Evolutionary conservation across 2,113 vertebrate genomes (phyloP).

Genomic region (Coturnix japonica): DNA sequence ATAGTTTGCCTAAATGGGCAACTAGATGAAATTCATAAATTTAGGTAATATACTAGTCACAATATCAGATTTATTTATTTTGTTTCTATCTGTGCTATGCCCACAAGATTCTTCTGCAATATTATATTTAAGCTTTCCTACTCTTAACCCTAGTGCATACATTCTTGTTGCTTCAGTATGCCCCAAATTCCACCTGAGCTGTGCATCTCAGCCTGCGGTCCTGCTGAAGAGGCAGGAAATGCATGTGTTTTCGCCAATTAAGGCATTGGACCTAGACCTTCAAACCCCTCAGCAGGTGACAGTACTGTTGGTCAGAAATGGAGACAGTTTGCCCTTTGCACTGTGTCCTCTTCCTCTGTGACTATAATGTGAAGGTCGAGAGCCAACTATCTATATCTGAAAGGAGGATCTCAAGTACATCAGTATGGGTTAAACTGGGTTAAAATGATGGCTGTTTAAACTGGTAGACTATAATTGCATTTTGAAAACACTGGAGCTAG

Average conservation of each 20-base stretch:
- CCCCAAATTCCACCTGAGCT: not conserved
- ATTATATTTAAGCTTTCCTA: not conserved
- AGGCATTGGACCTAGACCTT: not conserved
- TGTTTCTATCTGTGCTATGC: not conserved
- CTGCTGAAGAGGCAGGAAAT: not conserved
- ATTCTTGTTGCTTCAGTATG: not conserved
- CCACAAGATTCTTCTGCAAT: not conserved
- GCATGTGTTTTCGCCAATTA: not conserved
- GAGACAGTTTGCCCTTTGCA: not conserved
- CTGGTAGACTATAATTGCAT: not conserved
- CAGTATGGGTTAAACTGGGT: not conserved
- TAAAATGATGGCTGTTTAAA: not conserved
- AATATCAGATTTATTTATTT: not conserved
- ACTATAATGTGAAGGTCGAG: not conserved
- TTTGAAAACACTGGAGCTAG: not conserved
- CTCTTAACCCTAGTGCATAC: not conserved
- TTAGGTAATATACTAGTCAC: not conserved
- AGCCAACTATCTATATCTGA: not conserved
- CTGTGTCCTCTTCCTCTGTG: not conserved
- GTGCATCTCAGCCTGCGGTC: not conserved
- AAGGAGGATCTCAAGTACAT: not conserved
- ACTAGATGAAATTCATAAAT: not conserved
- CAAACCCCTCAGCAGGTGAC: not conserved
- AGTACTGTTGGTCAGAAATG: not conserved
- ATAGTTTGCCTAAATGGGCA: not conserved